phyloP scores from a whole-genome alignment of 2,797 vertebrate species.

The Microctenopoma stevenorrisi region DNA sequence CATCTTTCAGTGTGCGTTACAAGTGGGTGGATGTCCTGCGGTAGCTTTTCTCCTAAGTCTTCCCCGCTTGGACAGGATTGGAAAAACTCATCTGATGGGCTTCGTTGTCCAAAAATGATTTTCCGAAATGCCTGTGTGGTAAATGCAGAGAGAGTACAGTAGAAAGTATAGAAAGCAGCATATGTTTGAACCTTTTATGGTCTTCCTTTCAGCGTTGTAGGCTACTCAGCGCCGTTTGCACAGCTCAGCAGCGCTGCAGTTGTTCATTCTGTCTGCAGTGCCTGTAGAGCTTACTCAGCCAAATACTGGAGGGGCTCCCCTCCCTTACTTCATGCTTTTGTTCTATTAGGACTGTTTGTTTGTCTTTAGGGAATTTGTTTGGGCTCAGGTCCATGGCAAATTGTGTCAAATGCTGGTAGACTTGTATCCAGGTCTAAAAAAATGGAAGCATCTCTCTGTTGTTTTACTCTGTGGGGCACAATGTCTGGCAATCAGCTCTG shows the following conservation, averaged over 20 bases:
- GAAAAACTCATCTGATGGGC: slow-evolving; percentile 43
- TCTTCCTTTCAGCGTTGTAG: neutral
- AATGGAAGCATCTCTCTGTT: slow-evolving; percentile 52
- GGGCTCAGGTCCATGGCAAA: slow-evolving; percentile 48
- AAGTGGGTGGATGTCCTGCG: slow-evolving; percentile 63
- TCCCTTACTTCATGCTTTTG: slow-evolving; percentile 58
- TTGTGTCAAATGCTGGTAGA: slow-evolving; percentile 63
- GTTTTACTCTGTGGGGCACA: slow-evolving; percentile 64
- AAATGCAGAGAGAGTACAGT: too few species aligned
- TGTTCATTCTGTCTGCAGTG: slow-evolving; percentile 31
- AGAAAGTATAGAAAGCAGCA: neutral
- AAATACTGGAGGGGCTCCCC: slow-evolving; percentile 38
- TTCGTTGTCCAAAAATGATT: slow-evolving; percentile 26
- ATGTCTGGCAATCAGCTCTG: slow-evolving; percentile 52
- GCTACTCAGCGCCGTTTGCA: neutral
- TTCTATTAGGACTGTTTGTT: slow-evolving; percentile 73
- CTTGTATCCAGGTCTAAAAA: slow-evolving; percentile 40
- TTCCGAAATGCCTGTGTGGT: slow-evolving; percentile 3
- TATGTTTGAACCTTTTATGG: slow-evolving; percentile 1
- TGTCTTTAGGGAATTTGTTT: slow-evolving; percentile 67
- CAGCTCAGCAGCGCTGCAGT: slow-evolving; percentile 23
- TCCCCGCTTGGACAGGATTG: slow-evolving; percentile 50
- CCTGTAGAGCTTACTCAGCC: slow-evolving; percentile 37
- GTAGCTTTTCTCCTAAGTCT: slow-evolving; percentile 58
- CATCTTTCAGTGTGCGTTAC: slow-evolving; percentile 71